A percentile compares a stretch with the other conserved stretches of the same genome.
Evolutionary conservation across 2,888 invertebrate genomes (phyloP).

Genomic region (Celastrina argiolus): DNA sequence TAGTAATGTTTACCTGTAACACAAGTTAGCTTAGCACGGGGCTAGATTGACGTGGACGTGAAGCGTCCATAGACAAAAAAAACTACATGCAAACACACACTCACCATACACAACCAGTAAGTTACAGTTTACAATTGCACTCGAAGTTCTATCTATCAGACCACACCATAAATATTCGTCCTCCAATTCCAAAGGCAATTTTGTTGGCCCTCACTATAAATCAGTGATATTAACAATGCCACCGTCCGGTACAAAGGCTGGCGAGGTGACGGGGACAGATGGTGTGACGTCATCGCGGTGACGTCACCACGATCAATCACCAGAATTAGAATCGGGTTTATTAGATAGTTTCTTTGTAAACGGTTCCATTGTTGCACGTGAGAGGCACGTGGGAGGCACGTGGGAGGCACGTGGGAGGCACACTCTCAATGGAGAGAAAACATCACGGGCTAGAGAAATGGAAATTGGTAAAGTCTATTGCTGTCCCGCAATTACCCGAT

Average conservation of each 20-base stretch:
- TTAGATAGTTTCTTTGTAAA: not conserved
- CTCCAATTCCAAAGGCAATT: slow-evolving; percentile 18
- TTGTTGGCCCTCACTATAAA: slow-evolving; percentile 35
- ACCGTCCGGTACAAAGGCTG: slow-evolving; percentile 32
- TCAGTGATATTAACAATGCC: slow-evolving; percentile 40
- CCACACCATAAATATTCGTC: not conserved
- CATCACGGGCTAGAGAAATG: too few relatives aligned
- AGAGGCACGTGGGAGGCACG: too few relatives aligned
- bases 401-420: too few relatives aligned
- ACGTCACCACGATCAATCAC: slow-evolving; percentile 32
- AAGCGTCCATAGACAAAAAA: too few relatives aligned
- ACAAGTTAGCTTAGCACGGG: too few relatives aligned
- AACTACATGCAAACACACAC: too few relatives aligned
- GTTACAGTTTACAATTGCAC: not conserved
- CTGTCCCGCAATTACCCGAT: too few relatives aligned
- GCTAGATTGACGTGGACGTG: too few relatives aligned
- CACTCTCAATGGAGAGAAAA: too few relatives aligned
- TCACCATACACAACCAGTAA: not conserved
- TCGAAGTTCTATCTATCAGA: not conserved
- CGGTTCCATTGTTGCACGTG: not conserved
- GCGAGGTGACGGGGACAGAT: slow-evolving; percentile 38
- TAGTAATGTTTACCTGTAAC: too few relatives aligned
- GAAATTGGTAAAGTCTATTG: too few relatives aligned
- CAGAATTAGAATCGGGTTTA: slow-evolving; percentile 17
- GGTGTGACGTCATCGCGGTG: slow-evolving; percentile 35